Conservation (phyloP, 2,797 vertebrate species). For the Kryptolebias ocellatus region DNA sequence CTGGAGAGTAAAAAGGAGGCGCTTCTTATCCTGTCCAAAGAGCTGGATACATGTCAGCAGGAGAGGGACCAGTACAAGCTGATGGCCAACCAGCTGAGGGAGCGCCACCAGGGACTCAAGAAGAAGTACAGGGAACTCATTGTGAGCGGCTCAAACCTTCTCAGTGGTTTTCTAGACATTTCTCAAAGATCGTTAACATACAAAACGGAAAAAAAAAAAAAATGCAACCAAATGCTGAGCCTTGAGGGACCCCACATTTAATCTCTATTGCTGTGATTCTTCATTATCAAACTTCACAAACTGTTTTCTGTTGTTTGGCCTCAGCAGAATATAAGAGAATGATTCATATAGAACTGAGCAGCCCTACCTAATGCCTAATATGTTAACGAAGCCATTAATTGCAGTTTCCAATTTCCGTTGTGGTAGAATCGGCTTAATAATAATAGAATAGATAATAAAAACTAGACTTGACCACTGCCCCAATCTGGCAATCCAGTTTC, state of each 20-base stretch:
- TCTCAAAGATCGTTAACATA: neutral
- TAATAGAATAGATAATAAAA: too few species aligned
- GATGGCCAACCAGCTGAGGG: constrained; percentile 96
- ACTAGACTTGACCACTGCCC: too few species aligned
- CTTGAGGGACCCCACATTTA: neutral
- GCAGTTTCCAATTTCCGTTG: too few species aligned
- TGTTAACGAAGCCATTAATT: too few species aligned
- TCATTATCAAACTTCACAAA: neutral
- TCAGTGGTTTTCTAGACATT: neutral
- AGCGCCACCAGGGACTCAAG: constrained; percentile 93
- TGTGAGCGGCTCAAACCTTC: constrained; percentile 76
- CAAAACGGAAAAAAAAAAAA: neutral
- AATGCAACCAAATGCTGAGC: neutral
- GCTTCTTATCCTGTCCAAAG: constrained; percentile 94
- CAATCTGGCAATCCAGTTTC: too few species aligned
- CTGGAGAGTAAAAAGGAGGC: constrained; percentile 98
- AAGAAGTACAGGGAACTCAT: constrained; percentile 95
- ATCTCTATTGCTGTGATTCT: neutral
- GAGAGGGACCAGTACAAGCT: constrained; percentile 96
- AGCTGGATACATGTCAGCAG: constrained; percentile 95
- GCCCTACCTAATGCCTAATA: too few species aligned
- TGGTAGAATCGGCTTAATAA: too few species aligned
- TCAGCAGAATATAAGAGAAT: too few species aligned
- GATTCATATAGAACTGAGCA: too few species aligned
- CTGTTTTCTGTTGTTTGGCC: too few species aligned